These are phyloP conservation scores for Sylvicapra grimmia DNA, from an alignment of 2,113 vertebrate species.

Conservation along the genomic window DNA sequence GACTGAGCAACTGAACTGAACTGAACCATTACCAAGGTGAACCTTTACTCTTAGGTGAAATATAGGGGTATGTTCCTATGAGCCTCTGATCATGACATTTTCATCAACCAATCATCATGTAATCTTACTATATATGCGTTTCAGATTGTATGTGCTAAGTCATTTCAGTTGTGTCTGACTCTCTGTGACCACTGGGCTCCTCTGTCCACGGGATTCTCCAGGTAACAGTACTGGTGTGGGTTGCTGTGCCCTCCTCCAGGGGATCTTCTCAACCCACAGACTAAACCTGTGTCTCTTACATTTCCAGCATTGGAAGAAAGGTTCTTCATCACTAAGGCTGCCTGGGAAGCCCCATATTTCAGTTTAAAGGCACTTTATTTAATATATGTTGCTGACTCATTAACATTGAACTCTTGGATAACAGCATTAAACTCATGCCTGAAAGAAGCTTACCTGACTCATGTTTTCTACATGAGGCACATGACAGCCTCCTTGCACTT, in stretches of 20 bases:
- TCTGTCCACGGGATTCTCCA: not conserved
- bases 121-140: not conserved
- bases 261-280: not conserved
- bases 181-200: not conserved
- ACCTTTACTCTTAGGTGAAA: not conserved
- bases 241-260: not conserved
- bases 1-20: no score
- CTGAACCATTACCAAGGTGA: no score
- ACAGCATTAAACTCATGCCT: not conserved
- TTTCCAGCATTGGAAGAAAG: not conserved
- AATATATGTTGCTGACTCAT: not conserved
- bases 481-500: not conserved
- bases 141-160: not conserved
- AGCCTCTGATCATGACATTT: not conserved
- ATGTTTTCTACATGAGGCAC: not conserved
- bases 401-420: not conserved
- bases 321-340: not conserved
- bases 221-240: not conserved
- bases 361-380: not conserved
- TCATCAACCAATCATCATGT: not conserved
- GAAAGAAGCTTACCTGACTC: not conserved
- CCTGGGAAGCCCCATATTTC: not conserved
- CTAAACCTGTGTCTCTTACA: not conserved
- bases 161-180: not conserved
- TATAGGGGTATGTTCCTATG: not conserved